These are phyloP conservation scores for Cyanoramphus novaezelandiae DNA, from an alignment of 2,113 vertebrate genomes.

Conservation along the genomic window DNA sequence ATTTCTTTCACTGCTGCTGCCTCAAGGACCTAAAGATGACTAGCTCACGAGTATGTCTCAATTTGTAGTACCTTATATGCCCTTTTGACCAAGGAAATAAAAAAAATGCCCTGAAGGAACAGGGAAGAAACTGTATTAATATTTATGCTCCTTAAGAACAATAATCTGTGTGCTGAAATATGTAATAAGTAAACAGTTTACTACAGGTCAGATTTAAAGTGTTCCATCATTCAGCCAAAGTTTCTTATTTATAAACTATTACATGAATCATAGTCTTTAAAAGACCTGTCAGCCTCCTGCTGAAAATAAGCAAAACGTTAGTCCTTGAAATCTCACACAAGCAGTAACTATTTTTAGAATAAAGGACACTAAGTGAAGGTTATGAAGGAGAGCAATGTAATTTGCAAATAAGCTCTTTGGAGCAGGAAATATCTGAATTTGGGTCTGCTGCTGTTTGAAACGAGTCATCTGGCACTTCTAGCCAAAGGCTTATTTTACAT, in stretches of 20 bases:
- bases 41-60: not conserved
- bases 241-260: not conserved
- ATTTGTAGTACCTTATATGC: not conserved
- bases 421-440: not conserved
- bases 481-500: not conserved
- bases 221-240: not conserved
- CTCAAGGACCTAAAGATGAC: not conserved
- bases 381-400: not conserved
- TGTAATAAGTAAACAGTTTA: not conserved
- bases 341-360: constrained; percentile 28
- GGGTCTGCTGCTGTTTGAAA: not conserved
- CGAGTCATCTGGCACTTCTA: not conserved
- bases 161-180: not conserved
- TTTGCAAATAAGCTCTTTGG: constrained; percentile 1
- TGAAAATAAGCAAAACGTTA: not conserved
- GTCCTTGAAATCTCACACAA: not conserved
- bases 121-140: not conserved
- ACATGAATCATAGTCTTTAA: not conserved
- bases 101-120: not conserved
- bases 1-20: not conserved
- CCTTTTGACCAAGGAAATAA: not conserved
- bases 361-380: not conserved
- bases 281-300: not conserved
- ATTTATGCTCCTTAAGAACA: not conserved
- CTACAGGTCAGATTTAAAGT: not conserved